Evolutionary conservation across 1,140 invertebrate species (phyloP).

Genomic region (Mya arenaria): DNA sequence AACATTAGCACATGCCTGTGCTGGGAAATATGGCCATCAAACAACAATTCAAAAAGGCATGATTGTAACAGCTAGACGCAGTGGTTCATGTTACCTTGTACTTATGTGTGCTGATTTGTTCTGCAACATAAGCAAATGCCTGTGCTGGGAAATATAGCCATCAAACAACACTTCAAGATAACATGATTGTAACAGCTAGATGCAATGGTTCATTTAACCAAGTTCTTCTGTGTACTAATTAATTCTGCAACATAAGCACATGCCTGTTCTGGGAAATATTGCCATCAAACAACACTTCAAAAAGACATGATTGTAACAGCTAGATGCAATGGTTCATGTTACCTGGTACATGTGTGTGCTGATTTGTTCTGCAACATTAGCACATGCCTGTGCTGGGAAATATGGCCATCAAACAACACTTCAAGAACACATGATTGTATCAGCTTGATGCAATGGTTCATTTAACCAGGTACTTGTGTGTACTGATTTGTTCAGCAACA

Average conservation of each 20-base stretch:
- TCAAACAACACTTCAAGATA: too few species aligned
- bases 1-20: not conserved
- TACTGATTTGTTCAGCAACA: not conserved
- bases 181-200: too few species aligned
- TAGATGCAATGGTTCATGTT: not conserved
- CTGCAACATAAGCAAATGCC: not conserved
- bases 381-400: slow-evolving; percentile 8
- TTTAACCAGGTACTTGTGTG: slow-evolving; percentile 13
- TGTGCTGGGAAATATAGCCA: not conserved
- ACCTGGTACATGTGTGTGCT: slow-evolving; percentile 23
- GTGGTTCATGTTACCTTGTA: not conserved
- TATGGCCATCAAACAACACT: not conserved
- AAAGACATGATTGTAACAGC: not conserved
- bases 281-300: not conserved
- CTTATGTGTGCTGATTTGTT: not conserved
- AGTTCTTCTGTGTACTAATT: too few species aligned
- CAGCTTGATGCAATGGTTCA: too few species aligned
- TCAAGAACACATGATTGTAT: too few species aligned
- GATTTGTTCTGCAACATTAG: not conserved
- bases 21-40: not conserved
- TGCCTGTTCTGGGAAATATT: slow-evolving; percentile 15
- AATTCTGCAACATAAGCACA: not conserved
- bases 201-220: too few species aligned
- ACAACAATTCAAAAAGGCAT: not conserved
- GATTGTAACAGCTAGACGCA: not conserved